Percentiles rank a stretch among this genome's conserved stretches.
Conservation (phyloP, 2,888 invertebrate genomes). For the Pyrocoelia pectoralis region DNA sequence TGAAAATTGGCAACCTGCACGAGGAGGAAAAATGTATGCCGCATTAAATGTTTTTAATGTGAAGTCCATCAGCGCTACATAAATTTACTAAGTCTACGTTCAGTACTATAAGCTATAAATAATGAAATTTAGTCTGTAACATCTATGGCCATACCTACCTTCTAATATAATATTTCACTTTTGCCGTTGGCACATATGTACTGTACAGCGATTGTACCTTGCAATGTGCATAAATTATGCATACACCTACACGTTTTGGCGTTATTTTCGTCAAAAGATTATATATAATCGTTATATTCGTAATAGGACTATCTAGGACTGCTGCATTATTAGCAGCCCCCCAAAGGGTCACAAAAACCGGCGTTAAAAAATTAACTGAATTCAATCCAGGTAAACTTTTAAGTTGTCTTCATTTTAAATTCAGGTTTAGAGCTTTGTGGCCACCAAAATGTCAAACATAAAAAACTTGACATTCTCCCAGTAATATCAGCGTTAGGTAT, state of each 20-base stretch:
- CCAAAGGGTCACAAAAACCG: too few species aligned
- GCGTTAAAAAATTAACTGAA: too few species aligned
- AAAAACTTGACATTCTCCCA: too few species aligned
- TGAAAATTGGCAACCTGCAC: constrained; percentile 9
- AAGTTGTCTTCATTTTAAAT: too few species aligned
- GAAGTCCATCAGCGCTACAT: constrained; percentile 12
- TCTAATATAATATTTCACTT: constrained; percentile 46
- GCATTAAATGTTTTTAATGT: constrained; percentile 5
- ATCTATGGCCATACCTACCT: constrained; percentile 41
- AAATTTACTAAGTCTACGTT: constrained; percentile 15
- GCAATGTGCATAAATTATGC: constrained; percentile 42
- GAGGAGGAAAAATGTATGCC: constrained; percentile 2
- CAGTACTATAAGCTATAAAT: constrained; percentile 26
- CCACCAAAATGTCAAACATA: too few species aligned
- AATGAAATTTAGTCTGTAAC: constrained; percentile 35
- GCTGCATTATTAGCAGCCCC: too few species aligned
- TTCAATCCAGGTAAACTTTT: too few species aligned
- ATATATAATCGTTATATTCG: constrained; percentile 15
- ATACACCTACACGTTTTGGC: constrained; percentile 37
- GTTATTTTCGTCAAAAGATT: constrained; percentile 18
- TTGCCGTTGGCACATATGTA: constrained; percentile 42
- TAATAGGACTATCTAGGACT: not conserved
- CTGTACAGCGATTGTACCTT: constrained; percentile 34
- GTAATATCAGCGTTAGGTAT: too few species aligned
- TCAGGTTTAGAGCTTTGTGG: too few species aligned